Conservation (phyloP, 2,797 vertebrate species). For the Sebastes trivittatus region DNA sequence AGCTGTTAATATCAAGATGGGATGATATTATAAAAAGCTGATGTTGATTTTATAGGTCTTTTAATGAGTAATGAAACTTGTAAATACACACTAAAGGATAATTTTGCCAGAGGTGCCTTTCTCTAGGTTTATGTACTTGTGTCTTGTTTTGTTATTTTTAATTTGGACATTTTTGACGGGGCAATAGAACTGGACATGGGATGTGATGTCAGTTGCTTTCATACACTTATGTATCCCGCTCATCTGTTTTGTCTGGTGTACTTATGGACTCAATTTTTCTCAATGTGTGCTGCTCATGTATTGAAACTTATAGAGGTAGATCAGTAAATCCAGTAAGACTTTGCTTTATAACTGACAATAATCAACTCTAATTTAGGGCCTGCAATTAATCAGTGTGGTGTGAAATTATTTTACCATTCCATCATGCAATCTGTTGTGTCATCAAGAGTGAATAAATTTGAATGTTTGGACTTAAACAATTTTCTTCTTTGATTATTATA, state of each 20-base stretch:
- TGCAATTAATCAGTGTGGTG: constrained; percentile 10
- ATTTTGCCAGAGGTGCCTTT: constrained; percentile 63
- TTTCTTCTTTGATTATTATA: not conserved
- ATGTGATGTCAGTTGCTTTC: not conserved
- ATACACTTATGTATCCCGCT: not conserved
- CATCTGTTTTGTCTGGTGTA: not conserved
- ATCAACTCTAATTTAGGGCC: not conserved
- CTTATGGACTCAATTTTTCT: not conserved
- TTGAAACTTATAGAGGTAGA: not conserved
- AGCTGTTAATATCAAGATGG: constrained; percentile 22
- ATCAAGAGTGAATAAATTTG: constrained; percentile 51
- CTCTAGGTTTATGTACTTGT: not conserved
- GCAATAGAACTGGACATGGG: not conserved
- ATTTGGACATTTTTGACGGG: not conserved
- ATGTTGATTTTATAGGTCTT: not conserved
- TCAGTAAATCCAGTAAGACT: not conserved
- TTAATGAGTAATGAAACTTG: not conserved
- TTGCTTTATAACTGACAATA: not conserved
- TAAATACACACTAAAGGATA: constrained; percentile 21
- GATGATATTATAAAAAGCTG: constrained; percentile 7
- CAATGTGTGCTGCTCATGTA: constrained; percentile 13
- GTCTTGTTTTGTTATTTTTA: not conserved
- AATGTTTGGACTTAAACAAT: not conserved
- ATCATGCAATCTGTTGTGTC: constrained; percentile 19
- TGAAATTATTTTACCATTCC: constrained; percentile 38